These are phyloP conservation scores for Crambe crambe DNA, from an alignment of 37 sponge, comb jelly and placozoan species.

Conservation along the genomic window DNA sequence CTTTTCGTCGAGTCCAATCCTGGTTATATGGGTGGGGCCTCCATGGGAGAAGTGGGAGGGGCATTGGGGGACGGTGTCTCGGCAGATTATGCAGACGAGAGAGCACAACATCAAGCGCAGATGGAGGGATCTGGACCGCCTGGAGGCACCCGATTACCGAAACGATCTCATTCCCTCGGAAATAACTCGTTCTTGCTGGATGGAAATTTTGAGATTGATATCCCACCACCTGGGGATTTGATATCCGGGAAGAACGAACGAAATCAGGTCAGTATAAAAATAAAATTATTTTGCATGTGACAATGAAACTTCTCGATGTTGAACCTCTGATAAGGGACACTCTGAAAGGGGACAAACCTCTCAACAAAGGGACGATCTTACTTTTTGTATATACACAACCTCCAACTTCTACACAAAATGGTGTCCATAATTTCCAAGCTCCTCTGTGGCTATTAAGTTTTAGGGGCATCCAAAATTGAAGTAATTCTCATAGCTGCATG, in stretches of 20 bases:
- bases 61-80: background rate
- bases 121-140: background rate
- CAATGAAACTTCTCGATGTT: background rate
- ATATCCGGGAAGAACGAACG: slow-evolving; percentile 33
- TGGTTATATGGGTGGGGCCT: slow-evolving; percentile 2
- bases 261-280: background rate
- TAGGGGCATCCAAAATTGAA: too few relatives aligned
- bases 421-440: too few relatives aligned
- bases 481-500: too few relatives aligned
- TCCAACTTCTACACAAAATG: too few relatives aligned
- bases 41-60: background rate
- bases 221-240: slow-evolving; percentile 53
- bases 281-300: too few relatives aligned
- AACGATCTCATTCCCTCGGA: background rate
- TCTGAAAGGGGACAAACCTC: background rate
- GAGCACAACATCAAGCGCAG: background rate
- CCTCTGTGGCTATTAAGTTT: too few relatives aligned
- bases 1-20: slow-evolving; percentile 1
- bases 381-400: too few relatives aligned
- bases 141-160: background rate
- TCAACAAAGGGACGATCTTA: too few relatives aligned
- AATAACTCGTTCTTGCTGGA: slow-evolving; percentile 39
- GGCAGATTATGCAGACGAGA: background rate
- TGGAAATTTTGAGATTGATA: slow-evolving; percentile 52
- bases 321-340: background rate